A percentile compares a stretch with the other conserved stretches of the same genome.
Evolutionary conservation across 2,797 vertebrate genomes (phyloP).

Genomic region (Myotis planiceps): DNA sequence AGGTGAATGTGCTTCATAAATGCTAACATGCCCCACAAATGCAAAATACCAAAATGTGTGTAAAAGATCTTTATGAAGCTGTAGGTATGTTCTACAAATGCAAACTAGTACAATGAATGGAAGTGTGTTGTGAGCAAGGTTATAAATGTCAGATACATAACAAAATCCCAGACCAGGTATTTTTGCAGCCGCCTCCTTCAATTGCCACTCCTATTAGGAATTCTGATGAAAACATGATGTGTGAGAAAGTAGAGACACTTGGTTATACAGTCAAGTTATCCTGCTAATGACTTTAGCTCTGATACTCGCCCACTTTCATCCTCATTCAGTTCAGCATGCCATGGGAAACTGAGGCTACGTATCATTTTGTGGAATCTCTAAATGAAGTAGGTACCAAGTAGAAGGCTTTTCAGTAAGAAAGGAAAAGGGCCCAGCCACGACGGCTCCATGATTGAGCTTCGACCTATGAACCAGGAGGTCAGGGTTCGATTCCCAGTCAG

Average conservation of each 20-base stretch:
- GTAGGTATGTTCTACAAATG: background rate
- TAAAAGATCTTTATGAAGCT: background rate
- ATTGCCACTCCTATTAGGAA: background rate
- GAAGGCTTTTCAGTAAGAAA: background rate
- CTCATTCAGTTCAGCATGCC: background rate
- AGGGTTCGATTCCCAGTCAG: too few species aligned
- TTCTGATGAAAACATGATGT: background rate
- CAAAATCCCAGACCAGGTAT: background rate
- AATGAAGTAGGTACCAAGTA: background rate
- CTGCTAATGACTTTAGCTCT: background rate
- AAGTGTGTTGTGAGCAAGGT: background rate
- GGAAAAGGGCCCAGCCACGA: background rate
- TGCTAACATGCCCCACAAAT: background rate
- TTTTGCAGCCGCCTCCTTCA: background rate
- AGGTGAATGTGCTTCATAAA: background rate
- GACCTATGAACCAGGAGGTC: too few species aligned
- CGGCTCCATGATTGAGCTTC: too few species aligned
- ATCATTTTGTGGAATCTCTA: background rate
- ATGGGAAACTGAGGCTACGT: accelerated
- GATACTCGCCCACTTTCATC: background rate
- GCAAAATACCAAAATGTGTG: background rate
- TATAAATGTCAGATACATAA: background rate
- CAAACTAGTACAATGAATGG: background rate
- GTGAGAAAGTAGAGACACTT: background rate
- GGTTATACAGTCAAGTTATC: background rate